Conservation (phyloP, 2,888 invertebrate species). For the Drosophila flavopinicola region DNA sequence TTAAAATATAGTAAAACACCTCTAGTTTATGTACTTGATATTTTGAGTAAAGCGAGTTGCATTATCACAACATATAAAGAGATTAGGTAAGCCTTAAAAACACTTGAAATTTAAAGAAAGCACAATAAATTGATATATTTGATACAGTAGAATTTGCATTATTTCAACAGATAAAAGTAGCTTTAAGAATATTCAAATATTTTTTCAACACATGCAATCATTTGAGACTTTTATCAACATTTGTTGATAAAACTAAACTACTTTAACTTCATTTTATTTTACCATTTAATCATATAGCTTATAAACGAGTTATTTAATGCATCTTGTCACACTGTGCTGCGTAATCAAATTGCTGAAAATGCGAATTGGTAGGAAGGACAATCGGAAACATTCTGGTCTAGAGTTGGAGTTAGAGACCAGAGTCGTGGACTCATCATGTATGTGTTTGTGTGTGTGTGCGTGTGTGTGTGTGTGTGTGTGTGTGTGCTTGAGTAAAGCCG, state of each 20-base stretch:
- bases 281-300: not conserved
- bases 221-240: too few species aligned
- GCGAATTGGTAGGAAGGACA: constrained; percentile 50
- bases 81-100: too few species aligned
- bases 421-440: constrained; percentile 58
- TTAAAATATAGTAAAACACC: too few species aligned
- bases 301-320: not conserved
- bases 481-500: not conserved
- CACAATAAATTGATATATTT: too few species aligned
- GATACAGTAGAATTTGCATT: too few species aligned
- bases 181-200: not conserved
- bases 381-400: constrained; percentile 52
- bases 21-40: too few species aligned
- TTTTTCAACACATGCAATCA: too few species aligned
- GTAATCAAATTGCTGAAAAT: constrained; percentile 76
- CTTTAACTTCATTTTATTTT: not conserved
- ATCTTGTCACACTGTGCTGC: constrained; percentile 47
- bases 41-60: too few species aligned
- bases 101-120: too few species aligned
- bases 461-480: not conserved
- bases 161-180: too few species aligned
- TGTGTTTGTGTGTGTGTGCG: constrained; percentile 1
- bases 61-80: too few species aligned
- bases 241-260: too few species aligned
- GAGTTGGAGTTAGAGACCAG: constrained; percentile 40